Conservation (phyloP, 2,888 invertebrate genomes). For the Agriopis aurantiaria region DNA sequence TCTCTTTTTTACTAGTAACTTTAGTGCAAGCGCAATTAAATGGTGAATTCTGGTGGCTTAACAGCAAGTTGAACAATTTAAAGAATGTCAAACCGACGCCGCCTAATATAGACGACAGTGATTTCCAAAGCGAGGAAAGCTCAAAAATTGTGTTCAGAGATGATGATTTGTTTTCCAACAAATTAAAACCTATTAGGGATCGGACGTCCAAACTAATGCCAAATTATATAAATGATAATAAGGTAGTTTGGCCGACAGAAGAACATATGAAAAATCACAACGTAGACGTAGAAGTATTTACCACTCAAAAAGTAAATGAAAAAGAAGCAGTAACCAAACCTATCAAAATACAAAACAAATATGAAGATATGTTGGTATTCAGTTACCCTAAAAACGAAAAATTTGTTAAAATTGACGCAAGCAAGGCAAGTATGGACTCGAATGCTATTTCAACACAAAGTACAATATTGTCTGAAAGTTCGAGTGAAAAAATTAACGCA, state of each 20-base stretch:
- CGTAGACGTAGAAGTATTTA: slow-evolving; percentile 11
- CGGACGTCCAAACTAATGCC: slow-evolving; percentile 34
- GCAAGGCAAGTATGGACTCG: slow-evolving; percentile 26
- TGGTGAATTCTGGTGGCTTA: slow-evolving; percentile 80
- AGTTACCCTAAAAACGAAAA: slow-evolving; percentile 41
- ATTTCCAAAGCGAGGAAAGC: slow-evolving; percentile 73
- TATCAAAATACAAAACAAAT: slow-evolving; percentile 25
- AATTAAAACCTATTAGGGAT: slow-evolving; percentile 31
- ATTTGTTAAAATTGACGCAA: slow-evolving; percentile 11
- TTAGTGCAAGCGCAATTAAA: slow-evolving; percentile 64
- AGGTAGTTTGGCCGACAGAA: slow-evolving; percentile 47
- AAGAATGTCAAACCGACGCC: slow-evolving; percentile 56
- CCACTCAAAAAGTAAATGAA: slow-evolving; percentile 20
- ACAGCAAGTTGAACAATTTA: slow-evolving; percentile 63
- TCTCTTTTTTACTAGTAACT: slow-evolving; percentile 56
- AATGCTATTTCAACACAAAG: slow-evolving; percentile 5
- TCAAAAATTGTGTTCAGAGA: slow-evolving; percentile 70
- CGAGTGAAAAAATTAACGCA: slow-evolving; percentile 20
- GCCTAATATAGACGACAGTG: slow-evolving; percentile 67
- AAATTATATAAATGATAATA: slow-evolving; percentile 8
- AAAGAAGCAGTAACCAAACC: slow-evolving; percentile 18
- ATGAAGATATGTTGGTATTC: slow-evolving; percentile 40
- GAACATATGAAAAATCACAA: slow-evolving; percentile 27
- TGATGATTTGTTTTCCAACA: slow-evolving; percentile 45
- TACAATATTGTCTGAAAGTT: slow-evolving; percentile 21